phyloP scores from a whole-genome alignment of 2,113 vertebrate genomes.

The Microcebus griseorufus region DNA sequence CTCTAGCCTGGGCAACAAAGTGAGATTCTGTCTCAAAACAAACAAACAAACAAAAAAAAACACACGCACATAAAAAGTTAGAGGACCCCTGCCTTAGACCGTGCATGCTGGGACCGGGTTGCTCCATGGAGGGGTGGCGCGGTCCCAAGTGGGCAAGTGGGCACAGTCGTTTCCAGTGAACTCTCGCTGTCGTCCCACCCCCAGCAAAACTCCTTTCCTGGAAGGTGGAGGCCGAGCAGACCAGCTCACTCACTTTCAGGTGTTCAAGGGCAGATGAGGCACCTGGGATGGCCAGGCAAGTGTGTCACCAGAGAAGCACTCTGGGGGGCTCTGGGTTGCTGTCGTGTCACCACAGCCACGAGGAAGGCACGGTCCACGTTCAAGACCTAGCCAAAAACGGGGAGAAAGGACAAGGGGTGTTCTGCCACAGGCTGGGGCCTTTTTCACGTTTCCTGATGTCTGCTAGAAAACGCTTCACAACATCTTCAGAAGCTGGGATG shows the following conservation, averaged over 20 bases:
- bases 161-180: neutral
- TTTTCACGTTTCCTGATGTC: accelerated
- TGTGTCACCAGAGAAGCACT: neutral
- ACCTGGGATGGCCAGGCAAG: neutral
- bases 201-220: neutral
- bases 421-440: no score
- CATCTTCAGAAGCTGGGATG: neutral
- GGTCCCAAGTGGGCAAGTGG: neutral
- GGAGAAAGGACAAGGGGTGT: accelerated
- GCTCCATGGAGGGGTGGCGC: neutral
- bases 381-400: accelerated
- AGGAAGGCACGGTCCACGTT: neutral
- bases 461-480: neutral
- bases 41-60: no score
- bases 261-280: neutral
- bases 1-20: no score
- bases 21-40: no score
- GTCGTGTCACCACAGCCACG: accelerated
- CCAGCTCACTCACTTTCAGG: neutral
- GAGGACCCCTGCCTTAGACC: neutral
- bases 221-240: neutral
- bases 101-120: neutral
- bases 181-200: neutral
- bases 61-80: no score
- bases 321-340: neutral